Evolutionary conservation across 2,797 vertebrate genomes (phyloP).

Genomic region (Fistularia tabacaria): DNA sequence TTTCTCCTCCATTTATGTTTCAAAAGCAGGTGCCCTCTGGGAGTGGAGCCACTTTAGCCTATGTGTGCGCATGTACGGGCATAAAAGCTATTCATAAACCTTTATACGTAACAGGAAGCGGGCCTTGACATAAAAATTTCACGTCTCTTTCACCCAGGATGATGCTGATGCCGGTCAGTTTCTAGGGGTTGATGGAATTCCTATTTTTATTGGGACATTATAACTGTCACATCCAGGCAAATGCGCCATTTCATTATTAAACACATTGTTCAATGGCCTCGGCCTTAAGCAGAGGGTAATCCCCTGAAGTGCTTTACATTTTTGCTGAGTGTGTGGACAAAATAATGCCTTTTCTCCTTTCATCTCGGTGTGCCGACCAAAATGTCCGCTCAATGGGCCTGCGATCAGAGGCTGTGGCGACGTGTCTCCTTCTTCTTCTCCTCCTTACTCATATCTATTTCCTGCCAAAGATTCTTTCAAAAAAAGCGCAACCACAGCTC

Average conservation of each 20-base stretch:
- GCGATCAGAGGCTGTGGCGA: constrained; percentile 23
- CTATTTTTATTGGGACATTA: constrained; percentile 42
- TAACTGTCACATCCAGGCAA: constrained; percentile 30
- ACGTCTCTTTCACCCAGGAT: constrained; percentile 7
- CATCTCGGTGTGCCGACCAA: constrained; percentile 36
- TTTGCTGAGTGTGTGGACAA: constrained; percentile 39
- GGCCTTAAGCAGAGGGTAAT: constrained; percentile 32
- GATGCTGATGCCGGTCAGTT: constrained; percentile 15
- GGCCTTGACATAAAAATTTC: constrained; percentile 23
- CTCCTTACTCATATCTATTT: constrained; percentile 36
- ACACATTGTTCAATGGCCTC: constrained; percentile 38
- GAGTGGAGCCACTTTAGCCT: background rate
- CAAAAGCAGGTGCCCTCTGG: background rate
- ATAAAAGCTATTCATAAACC: constrained; percentile 37
- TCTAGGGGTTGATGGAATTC: constrained; percentile 10
- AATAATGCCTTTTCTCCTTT: constrained; percentile 20
- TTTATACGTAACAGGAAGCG: constrained; percentile 31
- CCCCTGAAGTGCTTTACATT: constrained; percentile 42
- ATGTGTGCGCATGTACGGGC: background rate
- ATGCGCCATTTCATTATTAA: constrained; percentile 47
- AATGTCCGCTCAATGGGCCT: constrained; percentile 39
- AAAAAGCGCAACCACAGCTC: constrained; percentile 39
- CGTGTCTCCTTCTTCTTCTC: constrained; percentile 27
- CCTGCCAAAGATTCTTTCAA: constrained; percentile 42
- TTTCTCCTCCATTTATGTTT: background rate